Conservation (phyloP, 2,113 vertebrate genomes). For the Vulpes vulpes region DNA sequence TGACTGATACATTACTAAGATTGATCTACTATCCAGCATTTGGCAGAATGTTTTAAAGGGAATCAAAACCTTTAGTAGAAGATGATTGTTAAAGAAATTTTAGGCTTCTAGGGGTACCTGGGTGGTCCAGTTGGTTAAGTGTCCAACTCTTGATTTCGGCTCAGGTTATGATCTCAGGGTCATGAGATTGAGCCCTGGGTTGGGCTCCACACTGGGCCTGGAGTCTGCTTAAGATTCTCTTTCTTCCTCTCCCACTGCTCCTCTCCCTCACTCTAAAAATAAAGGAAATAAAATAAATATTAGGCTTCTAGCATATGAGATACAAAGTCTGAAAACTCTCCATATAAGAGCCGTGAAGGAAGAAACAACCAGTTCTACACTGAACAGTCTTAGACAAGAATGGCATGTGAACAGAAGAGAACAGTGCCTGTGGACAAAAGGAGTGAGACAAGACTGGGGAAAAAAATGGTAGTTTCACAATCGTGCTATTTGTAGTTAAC, state of each 20-base stretch:
- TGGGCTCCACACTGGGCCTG: neutral
- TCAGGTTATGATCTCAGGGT: neutral
- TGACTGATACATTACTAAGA: neutral
- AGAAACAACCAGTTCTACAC: neutral
- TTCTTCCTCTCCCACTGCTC: neutral
- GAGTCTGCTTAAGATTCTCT: neutral
- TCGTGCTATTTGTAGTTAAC: neutral
- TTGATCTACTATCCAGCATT: neutral
- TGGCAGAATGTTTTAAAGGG: neutral
- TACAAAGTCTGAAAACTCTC: neutral
- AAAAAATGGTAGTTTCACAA: neutral
- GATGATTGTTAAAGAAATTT: neutral
- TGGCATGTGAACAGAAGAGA: neutral
- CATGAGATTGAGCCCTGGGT: neutral
- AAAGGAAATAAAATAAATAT: neutral
- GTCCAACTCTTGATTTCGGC: neutral
- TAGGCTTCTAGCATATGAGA: neutral
- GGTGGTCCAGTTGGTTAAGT: neutral
- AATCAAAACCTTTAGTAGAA: neutral
- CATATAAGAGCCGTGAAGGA: neutral
- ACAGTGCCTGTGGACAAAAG: neutral
- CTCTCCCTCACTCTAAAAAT: too few relatives aligned
- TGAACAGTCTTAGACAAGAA: neutral
- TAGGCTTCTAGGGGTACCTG: neutral
- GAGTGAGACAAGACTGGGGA: neutral